These are phyloP conservation scores for Drosophila emarginata DNA, from an alignment of 2,888 invertebrate species.

Conservation along the genomic window DNA sequence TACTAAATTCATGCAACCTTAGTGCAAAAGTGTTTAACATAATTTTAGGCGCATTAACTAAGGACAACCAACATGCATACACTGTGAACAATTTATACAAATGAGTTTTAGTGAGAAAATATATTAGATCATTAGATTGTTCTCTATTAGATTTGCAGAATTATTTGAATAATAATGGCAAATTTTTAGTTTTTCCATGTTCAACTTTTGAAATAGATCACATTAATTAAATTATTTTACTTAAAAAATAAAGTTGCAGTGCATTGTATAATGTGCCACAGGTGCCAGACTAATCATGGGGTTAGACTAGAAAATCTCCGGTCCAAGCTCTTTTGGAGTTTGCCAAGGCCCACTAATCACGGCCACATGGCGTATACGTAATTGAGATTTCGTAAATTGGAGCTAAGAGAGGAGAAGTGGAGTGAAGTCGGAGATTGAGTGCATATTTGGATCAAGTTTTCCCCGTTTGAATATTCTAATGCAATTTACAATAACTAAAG, in stretches of 20 bases:
- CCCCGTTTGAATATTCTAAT: background rate
- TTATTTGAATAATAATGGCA: too few species aligned
- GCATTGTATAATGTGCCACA: background rate
- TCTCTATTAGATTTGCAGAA: too few species aligned
- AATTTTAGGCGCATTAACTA: conserved; percentile 64
- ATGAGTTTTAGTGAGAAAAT: too few species aligned
- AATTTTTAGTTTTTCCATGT: too few species aligned
- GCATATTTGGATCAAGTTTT: background rate
- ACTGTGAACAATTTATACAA: background rate
- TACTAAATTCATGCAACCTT: conserved; percentile 16
- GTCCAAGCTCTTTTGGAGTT: background rate
- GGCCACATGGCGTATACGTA: conserved; percentile 31
- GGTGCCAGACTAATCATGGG: conserved; percentile 2
- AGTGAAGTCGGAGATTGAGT: background rate
- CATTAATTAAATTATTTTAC: too few species aligned
- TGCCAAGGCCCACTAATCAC: background rate
- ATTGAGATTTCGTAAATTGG: conserved; percentile 47
- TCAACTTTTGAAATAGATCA: too few species aligned
- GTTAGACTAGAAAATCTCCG: background rate
- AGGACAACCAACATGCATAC: background rate
- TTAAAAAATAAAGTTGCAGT: background rate
- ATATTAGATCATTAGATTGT: too few species aligned
- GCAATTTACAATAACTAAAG: background rate
- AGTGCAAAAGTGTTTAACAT: conserved; percentile 59
- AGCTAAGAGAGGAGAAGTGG: background rate